phyloP scores from a whole-genome alignment of 64 coral and sea anemone genomes.

The Montipora efflorescens region DNA sequence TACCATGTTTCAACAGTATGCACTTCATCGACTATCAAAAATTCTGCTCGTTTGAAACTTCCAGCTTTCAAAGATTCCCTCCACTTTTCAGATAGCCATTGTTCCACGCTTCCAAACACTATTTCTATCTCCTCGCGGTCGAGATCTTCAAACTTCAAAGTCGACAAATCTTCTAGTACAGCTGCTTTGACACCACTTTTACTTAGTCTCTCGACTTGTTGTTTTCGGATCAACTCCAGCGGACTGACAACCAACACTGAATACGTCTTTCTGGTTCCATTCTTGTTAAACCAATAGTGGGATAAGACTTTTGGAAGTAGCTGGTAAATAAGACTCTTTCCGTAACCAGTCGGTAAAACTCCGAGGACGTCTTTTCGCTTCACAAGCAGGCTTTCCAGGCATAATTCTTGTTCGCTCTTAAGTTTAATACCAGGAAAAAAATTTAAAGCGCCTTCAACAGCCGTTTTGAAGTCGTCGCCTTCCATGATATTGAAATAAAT shows the following conservation, averaged over 20 bases:
- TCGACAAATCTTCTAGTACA: slow-evolving; percentile 3
- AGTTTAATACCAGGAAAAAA: too few species aligned
- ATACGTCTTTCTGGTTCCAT: neutral
- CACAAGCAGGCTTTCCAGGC: too few species aligned
- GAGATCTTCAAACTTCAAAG: neutral
- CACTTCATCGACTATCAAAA: slow-evolving; percentile 2
- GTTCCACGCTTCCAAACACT: too few species aligned
- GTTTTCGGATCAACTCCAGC: too few species aligned
- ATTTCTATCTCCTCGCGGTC: neutral
- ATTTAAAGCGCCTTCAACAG: too few species aligned
- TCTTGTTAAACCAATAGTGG: neutral
- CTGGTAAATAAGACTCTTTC: neutral
- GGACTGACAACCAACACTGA: neutral
- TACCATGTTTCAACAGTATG: neutral
- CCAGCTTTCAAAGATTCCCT: too few species aligned
- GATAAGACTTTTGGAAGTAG: neutral
- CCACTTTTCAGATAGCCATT: too few species aligned
- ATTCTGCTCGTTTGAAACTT: neutral
- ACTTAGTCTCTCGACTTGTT: neutral
- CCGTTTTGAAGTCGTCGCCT: too few species aligned
- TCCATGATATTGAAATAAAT: too few species aligned
- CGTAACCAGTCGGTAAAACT: too few species aligned
- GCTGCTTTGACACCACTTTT: neutral
- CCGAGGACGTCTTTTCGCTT: too few species aligned
- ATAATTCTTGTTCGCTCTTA: too few species aligned